Evolutionary conservation across 2,113 vertebrate species (phyloP).

Genomic region (Pyxicephalus adspersus): DNA sequence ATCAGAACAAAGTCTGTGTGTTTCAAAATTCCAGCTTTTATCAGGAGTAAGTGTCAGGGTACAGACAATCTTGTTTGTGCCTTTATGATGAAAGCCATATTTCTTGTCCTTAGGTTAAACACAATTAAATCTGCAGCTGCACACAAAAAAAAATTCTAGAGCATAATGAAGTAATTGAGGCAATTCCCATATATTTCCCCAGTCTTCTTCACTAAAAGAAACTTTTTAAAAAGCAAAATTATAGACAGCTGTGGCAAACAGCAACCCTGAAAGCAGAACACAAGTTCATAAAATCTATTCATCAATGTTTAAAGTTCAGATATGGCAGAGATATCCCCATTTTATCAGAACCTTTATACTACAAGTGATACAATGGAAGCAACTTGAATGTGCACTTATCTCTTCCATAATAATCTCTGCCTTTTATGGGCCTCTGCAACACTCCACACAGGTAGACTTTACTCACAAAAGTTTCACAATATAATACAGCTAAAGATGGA

Average conservation of each 20-base stretch:
- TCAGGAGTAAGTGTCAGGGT: neutral
- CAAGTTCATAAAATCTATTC: neutral
- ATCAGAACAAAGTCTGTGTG: neutral
- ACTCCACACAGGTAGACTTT: neutral
- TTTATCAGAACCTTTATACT: constrained; percentile 41
- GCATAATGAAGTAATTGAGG: no score
- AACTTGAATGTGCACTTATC: constrained; percentile 16
- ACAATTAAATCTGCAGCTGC: neutral
- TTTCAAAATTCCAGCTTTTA: neutral
- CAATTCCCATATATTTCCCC: no score
- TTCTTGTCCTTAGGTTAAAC: neutral
- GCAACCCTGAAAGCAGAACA: neutral
- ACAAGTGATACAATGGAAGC: neutral
- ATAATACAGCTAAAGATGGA: no score
- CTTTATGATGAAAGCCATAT: neutral
- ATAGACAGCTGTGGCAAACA: neutral
- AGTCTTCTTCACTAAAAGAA: neutral
- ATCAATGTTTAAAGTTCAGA: constrained; percentile 15
- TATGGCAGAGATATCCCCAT: constrained; percentile 5
- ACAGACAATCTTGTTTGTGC: neutral
- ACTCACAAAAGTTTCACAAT: neutral
- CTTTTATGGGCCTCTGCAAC: neutral
- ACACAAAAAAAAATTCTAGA: no score
- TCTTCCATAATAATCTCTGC: neutral
- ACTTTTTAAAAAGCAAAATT: neutral